A percentile compares a stretch with the other conserved stretches of the same genome.
Conservation (phyloP, 2,113 vertebrate species). For the human region DNA sequence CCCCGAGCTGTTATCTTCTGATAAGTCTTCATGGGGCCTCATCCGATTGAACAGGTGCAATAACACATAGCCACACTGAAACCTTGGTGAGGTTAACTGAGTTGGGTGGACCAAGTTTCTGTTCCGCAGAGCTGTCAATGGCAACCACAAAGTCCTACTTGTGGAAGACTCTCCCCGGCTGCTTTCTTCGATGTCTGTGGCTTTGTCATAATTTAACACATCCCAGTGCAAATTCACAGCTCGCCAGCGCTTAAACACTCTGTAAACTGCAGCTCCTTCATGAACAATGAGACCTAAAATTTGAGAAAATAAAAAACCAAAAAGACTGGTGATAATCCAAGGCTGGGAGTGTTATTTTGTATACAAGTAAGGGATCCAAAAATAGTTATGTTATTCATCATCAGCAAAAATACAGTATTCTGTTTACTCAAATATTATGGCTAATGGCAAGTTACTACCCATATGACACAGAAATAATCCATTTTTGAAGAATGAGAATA, state of each 20-base stretch:
- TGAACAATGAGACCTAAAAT: slow-evolving; percentile 92
- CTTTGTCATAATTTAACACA: slow-evolving; percentile 94
- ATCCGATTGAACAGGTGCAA: slow-evolving; percentile 88
- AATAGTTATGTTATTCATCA: background rate
- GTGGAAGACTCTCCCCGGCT: slow-evolving; percentile 85
- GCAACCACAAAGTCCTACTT: slow-evolving; percentile 93
- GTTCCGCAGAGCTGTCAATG: slow-evolving; percentile 88
- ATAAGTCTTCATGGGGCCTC: slow-evolving; percentile 84
- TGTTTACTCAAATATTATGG: background rate
- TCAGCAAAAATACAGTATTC: background rate
- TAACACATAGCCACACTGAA: slow-evolving; percentile 89
- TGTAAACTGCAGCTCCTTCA: slow-evolving; percentile 96
- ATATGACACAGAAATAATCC: background rate
- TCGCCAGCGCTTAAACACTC: slow-evolving; percentile 95
- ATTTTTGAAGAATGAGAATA: background rate
- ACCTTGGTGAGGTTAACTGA: slow-evolving; percentile 87
- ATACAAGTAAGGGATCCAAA: background rate
- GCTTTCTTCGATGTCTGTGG: slow-evolving; percentile 92
- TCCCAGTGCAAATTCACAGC: slow-evolving; percentile 97
- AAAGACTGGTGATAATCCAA: slow-evolving; percentile 13
- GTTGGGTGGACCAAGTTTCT: slow-evolving; percentile 88
- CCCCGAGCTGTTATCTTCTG: slow-evolving; percentile 88
- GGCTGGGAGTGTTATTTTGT: background rate
- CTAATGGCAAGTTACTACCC: background rate
- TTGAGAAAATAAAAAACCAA: background rate